Evolutionary conservation across 2,797 vertebrate species (phyloP), one percentile per base, ranked within the genome.

Genomic region (Anguilla megastoma): DNA sequence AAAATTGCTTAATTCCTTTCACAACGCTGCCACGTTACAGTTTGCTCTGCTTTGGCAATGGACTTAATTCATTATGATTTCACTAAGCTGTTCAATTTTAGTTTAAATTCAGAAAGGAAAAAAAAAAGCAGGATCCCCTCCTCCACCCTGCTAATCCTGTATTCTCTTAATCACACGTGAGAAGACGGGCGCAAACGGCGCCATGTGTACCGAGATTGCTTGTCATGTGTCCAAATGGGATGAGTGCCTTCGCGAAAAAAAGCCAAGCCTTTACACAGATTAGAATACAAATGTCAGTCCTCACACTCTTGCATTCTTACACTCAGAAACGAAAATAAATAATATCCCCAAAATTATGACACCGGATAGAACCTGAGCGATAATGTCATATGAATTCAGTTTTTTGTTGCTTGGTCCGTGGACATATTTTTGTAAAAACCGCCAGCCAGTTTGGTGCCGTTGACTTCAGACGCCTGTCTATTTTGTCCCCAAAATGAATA

Each of bases 1-100:
- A 84, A 85, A 88, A 87, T 76, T 89, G 89, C 88, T 89, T 91
- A 89, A 90, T 90, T 91, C 90, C 85, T 71, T 88, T 90, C 88
- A 89, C 87, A 48, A 84, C 86, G 76, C 86, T 90, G 90, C 86
- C 89, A 88, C 84, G 85, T 90, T 84, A 85, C 89, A 91, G 91
- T 91, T 89, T 66, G 89, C 91, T 86, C 76, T 76, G 82, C 86
- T 86, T 86, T 85, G 82, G 91, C 93, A 93, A 94, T 92, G 92
- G 94, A 93, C 93, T 94, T 90, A 92, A 94, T 90, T 90, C 89
- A 91, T 91, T 91, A 88, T 92, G 91, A 94, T 94, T 91, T 92
- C 69, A 86, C 90, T 92, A 93, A 92, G 92, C 94, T 93, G 90
- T 91, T 93, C 90, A 93, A 89, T 88, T 88, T 90, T 93, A 56